A percentile compares a stretch with the other conserved stretches of the same genome.
Evolutionary conservation across 2,113 vertebrate genomes (phyloP).

Genomic region (Acanthochromis polyacanthus): DNA sequence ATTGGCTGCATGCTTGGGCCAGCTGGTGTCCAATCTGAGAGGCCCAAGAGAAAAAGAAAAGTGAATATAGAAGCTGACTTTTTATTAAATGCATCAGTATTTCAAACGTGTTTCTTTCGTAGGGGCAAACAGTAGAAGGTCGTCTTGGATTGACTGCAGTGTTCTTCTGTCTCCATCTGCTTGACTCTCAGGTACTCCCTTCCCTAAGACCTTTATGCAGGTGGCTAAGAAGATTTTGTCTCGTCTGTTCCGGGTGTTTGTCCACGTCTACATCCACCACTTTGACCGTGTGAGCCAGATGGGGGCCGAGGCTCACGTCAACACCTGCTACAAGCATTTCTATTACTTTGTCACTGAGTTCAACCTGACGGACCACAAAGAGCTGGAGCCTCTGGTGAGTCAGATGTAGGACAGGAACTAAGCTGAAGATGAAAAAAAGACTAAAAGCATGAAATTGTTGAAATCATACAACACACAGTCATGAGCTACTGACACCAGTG

Average conservation of each 20-base stretch:
- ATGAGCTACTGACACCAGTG: too few relatives aligned
- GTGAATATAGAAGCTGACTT: not conserved
- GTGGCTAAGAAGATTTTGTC: conserved; percentile 98
- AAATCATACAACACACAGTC: too few relatives aligned
- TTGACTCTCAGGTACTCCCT: conserved; percentile 91
- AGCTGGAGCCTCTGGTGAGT: conserved; percentile 97
- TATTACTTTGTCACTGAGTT: conserved; percentile 97
- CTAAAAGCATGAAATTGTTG: too few relatives aligned
- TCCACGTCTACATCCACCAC: conserved; percentile 99
- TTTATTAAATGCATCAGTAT: not conserved
- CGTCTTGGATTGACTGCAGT: conserved; percentile 26
- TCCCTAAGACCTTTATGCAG: conserved; percentile 96
- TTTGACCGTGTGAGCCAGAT: conserved; percentile 95
- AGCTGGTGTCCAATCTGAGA: conserved; percentile 1
- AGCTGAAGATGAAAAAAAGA: not conserved
- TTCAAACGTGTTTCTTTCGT: conserved; percentile 1
- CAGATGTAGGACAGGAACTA: too few relatives aligned
- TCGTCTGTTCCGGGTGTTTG: conserved; percentile 96
- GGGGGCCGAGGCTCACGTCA: conserved; percentile 97
- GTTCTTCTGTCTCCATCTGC: conserved; percentile 53
- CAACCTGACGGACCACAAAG: conserved; percentile 96
- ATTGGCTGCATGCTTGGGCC: not conserved
- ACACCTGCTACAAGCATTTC: conserved; percentile 99
- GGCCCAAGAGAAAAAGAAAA: conserved; percentile 2
- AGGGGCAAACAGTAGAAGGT: conserved; percentile 12